phyloP scores from a whole-genome alignment of 2,888 invertebrate genomes.

The Rhingia campestris region DNA sequence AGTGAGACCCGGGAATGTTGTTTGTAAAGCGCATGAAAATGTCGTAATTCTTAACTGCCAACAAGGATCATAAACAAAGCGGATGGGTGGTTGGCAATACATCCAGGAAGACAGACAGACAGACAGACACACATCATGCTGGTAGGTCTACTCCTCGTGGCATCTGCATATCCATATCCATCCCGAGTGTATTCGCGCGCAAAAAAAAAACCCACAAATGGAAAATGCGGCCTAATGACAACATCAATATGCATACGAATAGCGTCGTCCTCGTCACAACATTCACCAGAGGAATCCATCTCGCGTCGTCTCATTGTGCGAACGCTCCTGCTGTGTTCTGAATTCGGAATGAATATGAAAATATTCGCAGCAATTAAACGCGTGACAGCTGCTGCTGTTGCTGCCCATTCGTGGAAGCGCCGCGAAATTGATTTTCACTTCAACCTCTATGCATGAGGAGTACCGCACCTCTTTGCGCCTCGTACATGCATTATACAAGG shows the following conservation, averaged over 20 bases:
- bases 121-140: constrained; percentile 5
- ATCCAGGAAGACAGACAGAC: constrained; percentile 19
- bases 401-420: constrained; percentile 54
- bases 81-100: constrained; percentile 14
- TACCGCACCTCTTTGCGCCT: neutral
- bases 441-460: neutral
- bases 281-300: constrained; percentile 34
- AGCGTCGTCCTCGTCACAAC: constrained; percentile 11
- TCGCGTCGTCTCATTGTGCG: constrained; percentile 28
- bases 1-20: neutral
- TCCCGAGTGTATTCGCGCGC: neutral
- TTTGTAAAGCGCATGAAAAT: constrained; percentile 35
- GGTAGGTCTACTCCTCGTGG: constrained; percentile 10
- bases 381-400: constrained; percentile 50
- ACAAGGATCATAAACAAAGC: constrained; percentile 17
- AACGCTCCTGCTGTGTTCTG: constrained; percentile 35
- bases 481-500: neutral
- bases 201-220: neutral
- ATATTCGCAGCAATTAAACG: constrained; percentile 57
- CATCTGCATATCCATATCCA: constrained; percentile 36
- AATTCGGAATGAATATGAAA: constrained; percentile 51
- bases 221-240: constrained; percentile 26
- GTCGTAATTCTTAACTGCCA: constrained; percentile 31
- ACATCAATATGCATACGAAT: constrained; percentile 40
- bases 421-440: constrained; percentile 53